Evolutionary conservation across 2,888 invertebrate species (phyloP), one percentile per base, ranked within the genome.

Genomic region (Biston stratarius): DNA sequence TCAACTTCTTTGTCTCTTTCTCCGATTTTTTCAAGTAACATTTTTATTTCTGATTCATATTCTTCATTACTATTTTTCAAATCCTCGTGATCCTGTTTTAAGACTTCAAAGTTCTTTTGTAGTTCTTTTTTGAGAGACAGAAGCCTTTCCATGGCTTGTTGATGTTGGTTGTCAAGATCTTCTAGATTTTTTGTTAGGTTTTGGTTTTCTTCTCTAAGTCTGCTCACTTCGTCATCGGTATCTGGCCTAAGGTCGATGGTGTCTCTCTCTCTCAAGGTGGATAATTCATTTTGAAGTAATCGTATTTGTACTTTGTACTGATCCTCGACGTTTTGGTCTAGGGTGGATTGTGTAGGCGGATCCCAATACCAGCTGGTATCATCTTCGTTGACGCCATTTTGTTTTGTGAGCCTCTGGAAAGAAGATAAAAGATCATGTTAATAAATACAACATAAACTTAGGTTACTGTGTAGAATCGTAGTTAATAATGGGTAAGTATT

Each of bases 111-210:
- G 76, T 95, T 95, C 11, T 86, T 86, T 69, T 95, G 95, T 53
- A 95, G 77, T 56, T 95, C 94, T 52, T 88, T 92, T 76, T 95
- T 96, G 47, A 95, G 77, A 6, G 91, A 79, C 0, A 95, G 78
- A 15, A 95, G 84, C 78, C 93, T 94, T 71, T 95, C 95, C 87
- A 96, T 95, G 0, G 96, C 97, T 76, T 94, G 89, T 77, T 96
- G 95, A 81, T 97, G 96, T 84, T 97, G 96, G 55, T 86, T 94
- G 79, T 97, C 97, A 74, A 97, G 86, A 80, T 97, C 96, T 76
- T 96, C 96, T 61, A 97, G 88, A 75, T 94, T 96, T 6, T 84
- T 82, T 15, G 94, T 92, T 24, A 96, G 89, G 70, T 94, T 94
- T 72, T 89, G 91, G 71, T 95, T 95, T 80, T 96, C 95, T 77